phyloP scores from a whole-genome alignment of 2,113 vertebrate species.

The Tylochromis polylepis region DNA sequence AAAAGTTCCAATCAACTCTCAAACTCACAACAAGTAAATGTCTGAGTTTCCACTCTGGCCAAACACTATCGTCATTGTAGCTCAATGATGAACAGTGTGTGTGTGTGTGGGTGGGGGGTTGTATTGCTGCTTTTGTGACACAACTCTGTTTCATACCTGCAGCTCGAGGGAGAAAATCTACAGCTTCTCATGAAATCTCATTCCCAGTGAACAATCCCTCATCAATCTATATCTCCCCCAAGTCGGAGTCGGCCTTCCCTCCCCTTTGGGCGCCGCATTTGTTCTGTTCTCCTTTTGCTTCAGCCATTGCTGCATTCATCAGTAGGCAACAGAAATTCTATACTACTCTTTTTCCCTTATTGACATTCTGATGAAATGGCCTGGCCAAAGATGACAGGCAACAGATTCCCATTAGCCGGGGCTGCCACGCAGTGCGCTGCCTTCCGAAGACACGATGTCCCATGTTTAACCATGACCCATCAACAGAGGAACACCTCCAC shows the following conservation, averaged over 20 bases:
- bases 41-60: not conserved
- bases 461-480: slow-evolving; percentile 35
- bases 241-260: slow-evolving; percentile 1
- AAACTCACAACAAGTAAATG: not conserved
- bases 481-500: slow-evolving; percentile 17
- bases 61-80: not conserved
- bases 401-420: slow-evolving; percentile 53
- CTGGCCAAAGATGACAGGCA: slow-evolving; percentile 52
- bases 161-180: slow-evolving; percentile 46
- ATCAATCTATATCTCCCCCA: slow-evolving; percentile 53
- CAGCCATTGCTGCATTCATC: slow-evolving; percentile 33
- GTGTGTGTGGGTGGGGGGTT: not conserved
- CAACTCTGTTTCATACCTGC: slow-evolving; percentile 42
- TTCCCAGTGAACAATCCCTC: slow-evolving; percentile 45
- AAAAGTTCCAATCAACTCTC: not conserved
- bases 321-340: slow-evolving; percentile 46
- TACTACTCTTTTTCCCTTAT: slow-evolving; percentile 26
- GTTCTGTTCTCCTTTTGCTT: slow-evolving; percentile 17
- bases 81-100: slow-evolving; percentile 12
- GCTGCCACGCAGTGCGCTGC: slow-evolving; percentile 17
- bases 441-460: slow-evolving; percentile 17
- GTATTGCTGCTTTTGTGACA: slow-evolving; percentile 17
- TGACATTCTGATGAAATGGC: slow-evolving; percentile 54
- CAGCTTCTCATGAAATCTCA: slow-evolving; percentile 53
- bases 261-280: slow-evolving; percentile 13